These are phyloP conservation scores for Diplodus sargus DNA, from an alignment of 2,797 vertebrate genomes.

Conservation along the genomic window DNA sequence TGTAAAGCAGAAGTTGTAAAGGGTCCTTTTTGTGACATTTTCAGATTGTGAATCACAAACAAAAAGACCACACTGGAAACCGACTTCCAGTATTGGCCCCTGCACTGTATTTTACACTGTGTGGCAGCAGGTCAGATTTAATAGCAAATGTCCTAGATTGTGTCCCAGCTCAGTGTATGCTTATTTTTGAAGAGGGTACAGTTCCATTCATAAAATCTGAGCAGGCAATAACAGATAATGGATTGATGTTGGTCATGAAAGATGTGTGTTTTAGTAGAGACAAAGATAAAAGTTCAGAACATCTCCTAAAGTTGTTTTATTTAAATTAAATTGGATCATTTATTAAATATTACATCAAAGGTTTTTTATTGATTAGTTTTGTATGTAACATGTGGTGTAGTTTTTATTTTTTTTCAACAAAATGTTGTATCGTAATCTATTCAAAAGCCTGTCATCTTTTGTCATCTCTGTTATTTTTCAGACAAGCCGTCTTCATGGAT, in stretches of 20 bases:
- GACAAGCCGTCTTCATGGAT: constrained; percentile 87
- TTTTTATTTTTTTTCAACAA: neutral
- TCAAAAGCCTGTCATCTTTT: neutral
- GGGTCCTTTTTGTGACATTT: constrained; percentile 20
- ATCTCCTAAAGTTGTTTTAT: neutral
- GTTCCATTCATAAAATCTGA: neutral
- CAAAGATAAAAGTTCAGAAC: neutral
- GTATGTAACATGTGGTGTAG: neutral
- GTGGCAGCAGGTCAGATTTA: constrained; percentile 11
- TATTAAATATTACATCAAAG: neutral
- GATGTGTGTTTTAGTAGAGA: neutral
- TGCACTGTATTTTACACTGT: neutral
- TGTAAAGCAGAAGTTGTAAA: neutral
- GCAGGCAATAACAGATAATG: neutral
- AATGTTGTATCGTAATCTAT: neutral
- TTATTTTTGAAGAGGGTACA: constrained; percentile 17
- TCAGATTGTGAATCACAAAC: constrained; percentile 16
- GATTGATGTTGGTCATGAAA: neutral
- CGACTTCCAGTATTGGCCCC: constrained; percentile 5
- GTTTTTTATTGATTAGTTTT: neutral
- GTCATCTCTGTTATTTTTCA: constrained; percentile 67
- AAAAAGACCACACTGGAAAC: neutral
- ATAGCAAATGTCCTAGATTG: neutral
- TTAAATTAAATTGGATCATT: neutral
- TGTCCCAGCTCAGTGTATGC: neutral